Evolutionary conservation across 1,140 invertebrate genomes (phyloP).

Genomic region (Cyrtorhinus lividipennis): DNA sequence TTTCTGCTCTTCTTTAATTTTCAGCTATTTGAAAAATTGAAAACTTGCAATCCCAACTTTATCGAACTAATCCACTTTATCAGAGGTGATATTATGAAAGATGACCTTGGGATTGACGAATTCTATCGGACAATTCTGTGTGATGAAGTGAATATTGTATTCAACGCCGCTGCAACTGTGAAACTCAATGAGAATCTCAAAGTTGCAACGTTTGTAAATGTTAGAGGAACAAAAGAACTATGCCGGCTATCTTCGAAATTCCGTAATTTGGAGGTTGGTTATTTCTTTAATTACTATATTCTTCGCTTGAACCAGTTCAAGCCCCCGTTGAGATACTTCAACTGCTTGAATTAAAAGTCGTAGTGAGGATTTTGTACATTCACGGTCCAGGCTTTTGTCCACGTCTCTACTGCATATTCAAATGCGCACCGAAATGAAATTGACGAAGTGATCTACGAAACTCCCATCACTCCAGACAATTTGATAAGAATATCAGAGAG

Average conservation of each 20-base stretch:
- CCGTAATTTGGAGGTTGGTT: constrained; percentile 46
- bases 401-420: constrained; percentile 56
- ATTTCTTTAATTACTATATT: too few relatives aligned
- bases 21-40: background rate
- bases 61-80: background rate
- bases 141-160: constrained; percentile 22
- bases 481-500: constrained; percentile 34
- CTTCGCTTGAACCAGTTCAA: too few relatives aligned
- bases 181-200: constrained; percentile 59
- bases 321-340: too few relatives aligned
- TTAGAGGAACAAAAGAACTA: constrained; percentile 55
- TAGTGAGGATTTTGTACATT: background rate
- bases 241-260: constrained; percentile 58
- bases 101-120: constrained; percentile 35
- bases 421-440: constrained; percentile 44
- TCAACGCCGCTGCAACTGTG: constrained; percentile 62
- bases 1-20: too few relatives aligned
- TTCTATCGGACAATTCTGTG: constrained; percentile 31
- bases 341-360: too few relatives aligned
- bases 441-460: constrained; percentile 41
- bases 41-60: background rate
- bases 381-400: constrained; percentile 34
- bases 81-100: constrained; percentile 37
- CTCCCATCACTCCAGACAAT: constrained; percentile 33
- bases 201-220: constrained; percentile 56